Evolutionary conservation across 2,797 vertebrate species (phyloP), one percentile per base, ranked within the genome.

Genomic region (Falco biarmicus): DNA sequence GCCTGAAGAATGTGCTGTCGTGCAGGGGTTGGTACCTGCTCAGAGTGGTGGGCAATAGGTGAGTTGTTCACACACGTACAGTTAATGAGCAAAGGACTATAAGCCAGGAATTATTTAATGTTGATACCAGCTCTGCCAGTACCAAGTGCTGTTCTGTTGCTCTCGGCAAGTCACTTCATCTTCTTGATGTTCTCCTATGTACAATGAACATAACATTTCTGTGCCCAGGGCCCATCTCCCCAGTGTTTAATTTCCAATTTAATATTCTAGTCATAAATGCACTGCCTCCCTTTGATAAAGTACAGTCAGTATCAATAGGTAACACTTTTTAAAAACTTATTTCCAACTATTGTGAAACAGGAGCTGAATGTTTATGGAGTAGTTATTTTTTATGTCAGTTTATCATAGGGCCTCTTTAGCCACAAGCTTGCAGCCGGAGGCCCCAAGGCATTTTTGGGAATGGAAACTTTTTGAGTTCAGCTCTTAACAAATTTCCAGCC

Each of bases 401-500:
- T 92, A 74, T 95, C 66, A 82, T 31, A 94, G 95, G 93, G 96
- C 94, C 96, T 93, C 86, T 78, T 95, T 47, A 95, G 94, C 94
- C 84, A 90, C 86, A 90, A 92, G 84, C 95, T 86, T 86, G 84
- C 66, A 91, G 94, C 79, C 47, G 13, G 90, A 90, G 93, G 94
- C 94, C 93, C 75, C 88, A 63, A 84, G 84, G 86, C 83, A 87
- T 54, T 91, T 92, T 95, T 47, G 88, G 59, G 77, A 96, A 89
- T 92, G 94, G 95, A 95, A 96, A 96, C 77, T 95, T 96, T 59
- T 29, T 81, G 53, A 91, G 87, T 76, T 87, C 41, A 91, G 74
- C 60, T 96, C 84, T 95, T 92, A 88, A 95, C 91, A 96, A 88
- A 96, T 94, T 93, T 95, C 95, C 96, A 96, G 96, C 84, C 77